A percentile compares a stretch with the other conserved stretches of the same genome.
phyloP scores from a whole-genome alignment of 2,113 vertebrate genomes.

The Spermophilus dauricus region DNA sequence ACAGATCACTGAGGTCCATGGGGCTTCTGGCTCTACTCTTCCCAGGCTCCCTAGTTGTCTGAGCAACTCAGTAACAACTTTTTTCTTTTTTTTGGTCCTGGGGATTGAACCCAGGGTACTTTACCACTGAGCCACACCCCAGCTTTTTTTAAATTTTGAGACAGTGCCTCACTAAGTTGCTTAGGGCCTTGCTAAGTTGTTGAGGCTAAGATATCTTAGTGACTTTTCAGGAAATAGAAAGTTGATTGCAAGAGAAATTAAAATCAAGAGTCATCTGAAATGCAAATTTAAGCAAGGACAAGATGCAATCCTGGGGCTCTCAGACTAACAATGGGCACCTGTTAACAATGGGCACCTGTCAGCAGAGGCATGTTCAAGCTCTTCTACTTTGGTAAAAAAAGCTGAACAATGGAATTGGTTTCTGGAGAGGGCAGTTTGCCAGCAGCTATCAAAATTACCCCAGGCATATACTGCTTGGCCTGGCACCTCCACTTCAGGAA shows the following conservation, averaged over 20 bases:
- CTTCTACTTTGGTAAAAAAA: not conserved
- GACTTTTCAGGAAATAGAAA: not conserved
- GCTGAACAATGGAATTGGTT: not conserved
- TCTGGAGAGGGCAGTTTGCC: not conserved
- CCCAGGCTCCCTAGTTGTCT: not conserved
- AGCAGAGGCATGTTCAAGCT: too few species aligned
- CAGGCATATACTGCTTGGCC: not conserved
- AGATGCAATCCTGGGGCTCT: not conserved
- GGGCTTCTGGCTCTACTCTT: not conserved
- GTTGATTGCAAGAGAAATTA: not conserved
- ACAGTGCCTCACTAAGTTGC: too few species aligned
- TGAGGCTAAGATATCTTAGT: not conserved
- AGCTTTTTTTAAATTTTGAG: too few species aligned
- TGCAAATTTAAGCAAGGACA: not conserved
- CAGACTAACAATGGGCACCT: not conserved
- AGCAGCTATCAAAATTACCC: not conserved
- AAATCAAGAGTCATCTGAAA: not conserved
- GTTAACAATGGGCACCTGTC: not conserved
- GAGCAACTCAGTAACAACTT: not conserved
- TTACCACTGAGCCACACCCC: too few species aligned
- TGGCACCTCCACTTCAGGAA: not conserved
- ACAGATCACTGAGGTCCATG: not conserved
- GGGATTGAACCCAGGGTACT: too few species aligned
- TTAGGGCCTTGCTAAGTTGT: too few species aligned
- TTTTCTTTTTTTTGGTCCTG: too few species aligned